A percentile compares a stretch with the other conserved stretches of the same genome.
Evolutionary conservation across 2,888 invertebrate genomes (phyloP).

Genomic region (Pachliopta kotzebuea): DNA sequence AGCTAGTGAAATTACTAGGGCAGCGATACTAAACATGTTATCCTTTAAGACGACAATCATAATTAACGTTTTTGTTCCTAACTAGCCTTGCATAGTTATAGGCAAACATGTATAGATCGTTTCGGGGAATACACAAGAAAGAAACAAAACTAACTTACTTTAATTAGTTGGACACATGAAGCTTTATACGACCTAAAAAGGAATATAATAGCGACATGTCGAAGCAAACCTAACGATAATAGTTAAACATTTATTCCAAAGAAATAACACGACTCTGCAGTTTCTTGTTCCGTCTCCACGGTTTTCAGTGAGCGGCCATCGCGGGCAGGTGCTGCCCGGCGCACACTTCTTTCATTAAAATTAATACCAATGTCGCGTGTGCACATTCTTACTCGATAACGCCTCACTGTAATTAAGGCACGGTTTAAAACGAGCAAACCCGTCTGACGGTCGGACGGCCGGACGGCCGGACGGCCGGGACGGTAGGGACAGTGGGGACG

Average conservation of each 20-base stretch:
- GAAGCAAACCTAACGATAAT: background rate
- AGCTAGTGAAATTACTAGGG: too few species aligned
- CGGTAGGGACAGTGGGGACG: conserved; percentile 11
- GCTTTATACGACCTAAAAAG: background rate
- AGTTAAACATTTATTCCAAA: conserved; percentile 1
- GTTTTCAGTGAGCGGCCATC: conserved; percentile 68
- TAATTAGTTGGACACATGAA: background rate
- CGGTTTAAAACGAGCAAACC: conserved; percentile 60
- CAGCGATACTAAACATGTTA: too few species aligned
- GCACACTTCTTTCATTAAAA: conserved; percentile 81
- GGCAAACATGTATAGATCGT: too few species aligned
- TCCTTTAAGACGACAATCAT: too few species aligned
- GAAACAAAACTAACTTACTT: too few species aligned
- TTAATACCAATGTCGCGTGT: conserved; percentile 81
- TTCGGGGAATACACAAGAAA: too few species aligned
- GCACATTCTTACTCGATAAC: conserved; percentile 80
- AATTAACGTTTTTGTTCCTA: too few species aligned
- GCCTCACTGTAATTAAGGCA: conserved; percentile 77
- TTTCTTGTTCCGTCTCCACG: conserved; percentile 39
- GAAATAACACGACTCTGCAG: conserved; percentile 35
- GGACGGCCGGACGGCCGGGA: too few species aligned
- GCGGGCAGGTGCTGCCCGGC: conserved; percentile 69
- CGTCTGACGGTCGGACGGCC: conserved; percentile 36
- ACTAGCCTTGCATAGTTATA: too few species aligned
- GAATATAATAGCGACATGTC: background rate